Evolutionary conservation across 1,140 invertebrate genomes (phyloP).

Genomic region (Geopemphigus sp.): DNA sequence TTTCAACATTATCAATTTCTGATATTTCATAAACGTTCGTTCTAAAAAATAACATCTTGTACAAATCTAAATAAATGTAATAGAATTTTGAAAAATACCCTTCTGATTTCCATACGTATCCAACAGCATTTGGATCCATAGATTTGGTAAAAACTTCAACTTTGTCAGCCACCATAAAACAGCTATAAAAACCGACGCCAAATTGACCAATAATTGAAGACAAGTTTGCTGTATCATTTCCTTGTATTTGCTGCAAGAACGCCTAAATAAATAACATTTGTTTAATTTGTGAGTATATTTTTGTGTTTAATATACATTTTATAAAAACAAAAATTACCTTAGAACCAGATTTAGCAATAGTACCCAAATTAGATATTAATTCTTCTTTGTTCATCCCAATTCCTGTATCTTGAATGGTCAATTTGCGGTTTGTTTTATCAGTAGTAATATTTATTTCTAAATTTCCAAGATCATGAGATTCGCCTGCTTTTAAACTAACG

Average conservation of each 20-base stretch:
- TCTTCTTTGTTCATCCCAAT: slow-evolving; percentile 94
- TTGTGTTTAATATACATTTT: no score
- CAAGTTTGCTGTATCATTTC: slow-evolving; percentile 59
- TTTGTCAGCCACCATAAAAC: slow-evolving; percentile 94
- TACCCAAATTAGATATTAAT: slow-evolving; percentile 85
- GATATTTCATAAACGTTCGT: slow-evolving; percentile 86
- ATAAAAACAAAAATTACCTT: slow-evolving; percentile 64
- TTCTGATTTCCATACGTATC: slow-evolving; percentile 84
- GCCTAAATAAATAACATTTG: slow-evolving; percentile 58
- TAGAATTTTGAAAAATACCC: slow-evolving; percentile 63
- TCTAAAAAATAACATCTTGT: slow-evolving; percentile 59
- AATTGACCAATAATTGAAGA: slow-evolving; percentile 96
- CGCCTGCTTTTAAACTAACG: slow-evolving; percentile 61
- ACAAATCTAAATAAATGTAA: not conserved
- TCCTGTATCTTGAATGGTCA: slow-evolving; percentile 89
- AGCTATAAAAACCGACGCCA: slow-evolving; percentile 96
- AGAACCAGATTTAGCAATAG: slow-evolving; percentile 92
- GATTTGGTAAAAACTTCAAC: slow-evolving; percentile 86
- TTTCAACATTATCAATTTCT: slow-evolving; percentile 75
- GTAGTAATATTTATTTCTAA: slow-evolving; percentile 87
- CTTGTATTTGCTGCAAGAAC: slow-evolving; percentile 81
- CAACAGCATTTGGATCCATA: slow-evolving; percentile 63
- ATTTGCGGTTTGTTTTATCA: slow-evolving; percentile 79
- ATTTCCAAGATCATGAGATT: slow-evolving; percentile 59
- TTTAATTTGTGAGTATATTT: not conserved